phyloP scores from a whole-genome alignment of 2,797 vertebrate genomes.

The Pangasius djambal region DNA sequence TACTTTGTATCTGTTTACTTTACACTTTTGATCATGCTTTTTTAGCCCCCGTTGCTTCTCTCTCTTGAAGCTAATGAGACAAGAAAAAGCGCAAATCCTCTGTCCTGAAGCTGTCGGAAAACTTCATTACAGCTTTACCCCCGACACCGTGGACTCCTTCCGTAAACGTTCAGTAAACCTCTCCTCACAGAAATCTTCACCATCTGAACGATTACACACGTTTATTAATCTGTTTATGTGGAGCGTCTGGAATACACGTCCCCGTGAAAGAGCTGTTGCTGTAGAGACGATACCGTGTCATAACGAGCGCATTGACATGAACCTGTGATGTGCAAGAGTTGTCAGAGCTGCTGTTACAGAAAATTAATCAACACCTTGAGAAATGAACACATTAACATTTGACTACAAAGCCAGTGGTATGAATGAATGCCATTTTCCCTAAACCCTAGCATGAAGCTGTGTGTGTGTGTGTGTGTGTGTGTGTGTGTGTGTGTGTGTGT shows the following conservation, averaged over 20 bases:
- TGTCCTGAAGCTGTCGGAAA: not conserved
- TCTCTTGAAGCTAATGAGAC: not conserved
- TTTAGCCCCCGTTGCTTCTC: not conserved
- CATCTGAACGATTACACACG: not conserved
- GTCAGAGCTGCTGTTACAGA: not conserved
- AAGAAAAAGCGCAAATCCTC: not conserved
- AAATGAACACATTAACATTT: not conserved
- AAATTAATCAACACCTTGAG: not conserved
- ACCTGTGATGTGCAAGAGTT: not conserved
- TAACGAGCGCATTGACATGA: not conserved
- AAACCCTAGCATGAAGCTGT: too few relatives aligned
- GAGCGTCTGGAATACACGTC: not conserved
- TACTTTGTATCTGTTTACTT: not conserved
- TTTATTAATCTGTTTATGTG: not conserved
- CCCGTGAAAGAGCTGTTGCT: not conserved
- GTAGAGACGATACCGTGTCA: not conserved
- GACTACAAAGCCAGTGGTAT: too few relatives aligned
- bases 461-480: slow-evolving; percentile 17
- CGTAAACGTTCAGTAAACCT: not conserved
- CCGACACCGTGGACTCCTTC: not conserved
- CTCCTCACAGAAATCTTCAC: not conserved
- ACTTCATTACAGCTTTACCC: not conserved
- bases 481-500: slow-evolving; percentile 33
- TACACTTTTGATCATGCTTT: not conserved
- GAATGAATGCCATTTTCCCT: too few relatives aligned